These are phyloP conservation scores for Cheilinus undulatus DNA, from an alignment of 2,113 vertebrate genomes.

Conservation along the genomic window DNA sequence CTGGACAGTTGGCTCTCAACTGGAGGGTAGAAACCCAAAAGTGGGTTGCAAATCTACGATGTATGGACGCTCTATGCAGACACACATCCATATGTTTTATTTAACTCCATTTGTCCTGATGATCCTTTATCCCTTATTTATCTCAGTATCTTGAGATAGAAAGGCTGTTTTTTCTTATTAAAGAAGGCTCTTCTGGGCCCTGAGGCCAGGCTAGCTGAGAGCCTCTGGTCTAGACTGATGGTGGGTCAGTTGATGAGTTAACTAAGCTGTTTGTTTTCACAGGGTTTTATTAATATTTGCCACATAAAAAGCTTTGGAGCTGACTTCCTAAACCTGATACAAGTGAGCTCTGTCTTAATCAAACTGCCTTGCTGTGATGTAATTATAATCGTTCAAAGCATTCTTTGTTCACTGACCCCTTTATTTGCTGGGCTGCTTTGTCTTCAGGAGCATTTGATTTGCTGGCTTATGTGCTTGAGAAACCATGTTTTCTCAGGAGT, in stretches of 20 bases:
- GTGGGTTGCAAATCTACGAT: too few species aligned
- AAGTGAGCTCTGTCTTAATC: slow-evolving; percentile 69
- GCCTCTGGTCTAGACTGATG: not conserved
- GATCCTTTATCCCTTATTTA: too few species aligned
- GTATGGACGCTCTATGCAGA: too few species aligned
- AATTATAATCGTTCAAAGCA: slow-evolving; percentile 82
- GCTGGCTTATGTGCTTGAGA: slow-evolving; percentile 66
- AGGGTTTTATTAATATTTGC: slow-evolving; percentile 32
- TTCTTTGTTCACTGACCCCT: slow-evolving; percentile 84
- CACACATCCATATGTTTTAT: too few species aligned
- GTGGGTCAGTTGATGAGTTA: slow-evolving; percentile 17
- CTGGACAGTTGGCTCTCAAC: not conserved
- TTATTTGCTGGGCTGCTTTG: slow-evolving; percentile 71
- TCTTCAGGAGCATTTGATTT: slow-evolving; percentile 68
- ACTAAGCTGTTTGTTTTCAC: slow-evolving; percentile 41
- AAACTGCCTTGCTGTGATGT: slow-evolving; percentile 72
- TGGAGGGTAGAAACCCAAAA: too few species aligned
- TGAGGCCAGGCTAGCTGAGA: too few species aligned
- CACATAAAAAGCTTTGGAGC: slow-evolving; percentile 31
- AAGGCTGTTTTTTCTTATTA: too few species aligned
- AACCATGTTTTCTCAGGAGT: slow-evolving; percentile 70
- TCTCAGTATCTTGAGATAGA: too few species aligned
- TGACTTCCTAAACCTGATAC: slow-evolving; percentile 64
- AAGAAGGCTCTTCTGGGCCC: too few species aligned
- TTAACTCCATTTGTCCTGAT: too few species aligned